Evolutionary conservation across 2,113 vertebrate species (phyloP).

Genomic region (Arvicanthis niloticus): DNA sequence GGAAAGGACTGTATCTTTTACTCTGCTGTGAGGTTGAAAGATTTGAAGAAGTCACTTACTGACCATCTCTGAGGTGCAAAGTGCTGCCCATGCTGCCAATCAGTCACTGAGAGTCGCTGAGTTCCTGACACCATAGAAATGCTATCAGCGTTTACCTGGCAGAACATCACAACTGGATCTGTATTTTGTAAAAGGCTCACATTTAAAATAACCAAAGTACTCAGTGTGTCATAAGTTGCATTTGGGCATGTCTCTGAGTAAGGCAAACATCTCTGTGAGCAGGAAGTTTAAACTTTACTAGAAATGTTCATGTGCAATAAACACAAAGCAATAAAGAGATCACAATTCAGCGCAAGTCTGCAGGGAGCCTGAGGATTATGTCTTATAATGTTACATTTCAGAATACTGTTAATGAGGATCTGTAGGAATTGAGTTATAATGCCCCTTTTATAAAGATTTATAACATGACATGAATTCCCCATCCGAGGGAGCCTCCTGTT

Average conservation of each 20-base stretch:
- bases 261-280: constrained; percentile 60
- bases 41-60: constrained; percentile 32
- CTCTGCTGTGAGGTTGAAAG: constrained; percentile 19
- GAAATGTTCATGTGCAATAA: constrained; percentile 70
- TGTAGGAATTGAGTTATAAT: constrained; percentile 75
- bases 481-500: constrained; percentile 55
- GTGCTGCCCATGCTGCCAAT: background rate
- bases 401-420: constrained; percentile 75
- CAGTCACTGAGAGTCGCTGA: background rate
- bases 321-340: constrained; percentile 74
- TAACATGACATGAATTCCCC: constrained; percentile 68
- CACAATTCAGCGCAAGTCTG: constrained; percentile 62
- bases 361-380: constrained; percentile 62
- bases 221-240: constrained; percentile 13
- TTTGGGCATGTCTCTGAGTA: constrained; percentile 41
- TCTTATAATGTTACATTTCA: constrained; percentile 76
- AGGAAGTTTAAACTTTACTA: constrained; percentile 75
- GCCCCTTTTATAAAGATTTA: constrained; percentile 68
- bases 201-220: constrained; percentile 46
- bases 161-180: constrained; percentile 17
- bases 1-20: background rate
- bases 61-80: constrained; percentile 7
- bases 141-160: background rate
- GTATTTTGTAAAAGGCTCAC: constrained; percentile 51
- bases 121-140: background rate